These are phyloP conservation scores for Cyprinodon brontotheroides DNA, from an alignment of 2,113 vertebrate genomes.

Conservation along the genomic window DNA sequence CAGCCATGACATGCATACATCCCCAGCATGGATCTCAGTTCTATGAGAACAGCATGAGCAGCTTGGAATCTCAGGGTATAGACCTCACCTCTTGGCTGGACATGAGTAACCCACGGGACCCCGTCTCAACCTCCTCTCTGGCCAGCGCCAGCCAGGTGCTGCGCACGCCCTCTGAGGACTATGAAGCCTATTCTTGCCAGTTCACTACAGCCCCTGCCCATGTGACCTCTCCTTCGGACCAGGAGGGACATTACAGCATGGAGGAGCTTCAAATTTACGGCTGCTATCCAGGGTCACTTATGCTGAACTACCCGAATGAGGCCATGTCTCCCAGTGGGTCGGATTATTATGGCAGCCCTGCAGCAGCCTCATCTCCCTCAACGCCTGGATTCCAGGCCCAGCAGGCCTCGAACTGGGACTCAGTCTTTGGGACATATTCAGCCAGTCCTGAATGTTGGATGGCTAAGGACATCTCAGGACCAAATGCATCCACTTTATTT, in stretches of 20 bases:
- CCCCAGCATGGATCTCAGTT: slow-evolving; percentile 85
- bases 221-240: slow-evolving; percentile 48
- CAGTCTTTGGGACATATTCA: slow-evolving; percentile 86
- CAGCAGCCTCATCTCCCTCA: slow-evolving; percentile 84
- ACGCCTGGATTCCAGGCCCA: slow-evolving; percentile 86
- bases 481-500: slow-evolving; percentile 83
- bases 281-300: slow-evolving; percentile 89
- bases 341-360: slow-evolving; percentile 90
- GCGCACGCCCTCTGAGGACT: slow-evolving; percentile 83
- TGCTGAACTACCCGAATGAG: slow-evolving; percentile 82
- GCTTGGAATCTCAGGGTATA: slow-evolving; percentile 82
- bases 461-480: slow-evolving; percentile 76
- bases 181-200: slow-evolving; percentile 91
- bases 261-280: slow-evolving; percentile 93
- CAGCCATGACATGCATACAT: slow-evolving; percentile 97
- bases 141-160: slow-evolving; percentile 91
- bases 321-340: slow-evolving; percentile 87
- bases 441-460: slow-evolving; percentile 83
- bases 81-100: slow-evolving; percentile 86
- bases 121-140: slow-evolving; percentile 78
- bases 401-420: slow-evolving; percentile 85
- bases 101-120: slow-evolving; percentile 78
- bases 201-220: slow-evolving; percentile 72
- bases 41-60: slow-evolving; percentile 81
- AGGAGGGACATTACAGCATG: slow-evolving; percentile 82